A percentile compares a stretch with the other conserved stretches of the same genome.
These are phyloP conservation scores for Campoletis raptor DNA, from an alignment of 2,888 invertebrate genomes.

Conservation along the genomic window DNA sequence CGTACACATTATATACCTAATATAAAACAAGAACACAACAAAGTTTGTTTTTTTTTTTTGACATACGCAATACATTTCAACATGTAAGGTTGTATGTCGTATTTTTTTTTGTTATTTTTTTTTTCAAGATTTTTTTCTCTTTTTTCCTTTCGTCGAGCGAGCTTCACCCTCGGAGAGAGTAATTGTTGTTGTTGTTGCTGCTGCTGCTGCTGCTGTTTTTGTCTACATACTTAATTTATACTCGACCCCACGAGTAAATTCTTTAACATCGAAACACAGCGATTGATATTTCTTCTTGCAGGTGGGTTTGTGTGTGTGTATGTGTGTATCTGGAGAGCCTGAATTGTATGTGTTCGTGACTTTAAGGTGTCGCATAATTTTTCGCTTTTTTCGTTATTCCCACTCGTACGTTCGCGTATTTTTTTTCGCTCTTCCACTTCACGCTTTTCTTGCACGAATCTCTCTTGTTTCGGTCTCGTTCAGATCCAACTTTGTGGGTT, in stretches of 20 bases:
- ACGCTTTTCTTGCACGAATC: constrained; percentile 23
- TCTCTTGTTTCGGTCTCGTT: constrained; percentile 58
- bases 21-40: constrained; percentile 85
- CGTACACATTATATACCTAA: constrained; percentile 81
- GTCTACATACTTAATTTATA: constrained; percentile 70
- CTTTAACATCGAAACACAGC: constrained; percentile 74
- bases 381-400: constrained; percentile 39
- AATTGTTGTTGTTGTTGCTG: constrained; percentile 43
- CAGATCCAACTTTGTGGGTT: constrained; percentile 73
- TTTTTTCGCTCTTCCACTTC: constrained; percentile 36
- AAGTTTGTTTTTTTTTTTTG: constrained; percentile 79
- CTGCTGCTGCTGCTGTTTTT: constrained; percentile 57
- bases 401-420: constrained; percentile 45
- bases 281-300: constrained; percentile 72
- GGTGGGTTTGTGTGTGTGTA: constrained; percentile 54
- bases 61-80: constrained; percentile 83
- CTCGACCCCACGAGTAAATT: constrained; percentile 69
- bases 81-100: constrained; percentile 83
- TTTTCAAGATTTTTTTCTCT: constrained; percentile 66
- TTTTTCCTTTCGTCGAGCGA: constrained; percentile 48
- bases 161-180: constrained; percentile 45
- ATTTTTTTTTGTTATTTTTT: constrained; percentile 70
- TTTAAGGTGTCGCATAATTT: constrained; percentile 37
- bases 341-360: constrained; percentile 19
- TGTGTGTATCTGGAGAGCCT: background rate